A percentile compares a stretch with the other conserved stretches of the same genome.
Conservation (phyloP, 37 sponge, comb jelly and placozoan species). For the Eunapius fragilis region DNA sequence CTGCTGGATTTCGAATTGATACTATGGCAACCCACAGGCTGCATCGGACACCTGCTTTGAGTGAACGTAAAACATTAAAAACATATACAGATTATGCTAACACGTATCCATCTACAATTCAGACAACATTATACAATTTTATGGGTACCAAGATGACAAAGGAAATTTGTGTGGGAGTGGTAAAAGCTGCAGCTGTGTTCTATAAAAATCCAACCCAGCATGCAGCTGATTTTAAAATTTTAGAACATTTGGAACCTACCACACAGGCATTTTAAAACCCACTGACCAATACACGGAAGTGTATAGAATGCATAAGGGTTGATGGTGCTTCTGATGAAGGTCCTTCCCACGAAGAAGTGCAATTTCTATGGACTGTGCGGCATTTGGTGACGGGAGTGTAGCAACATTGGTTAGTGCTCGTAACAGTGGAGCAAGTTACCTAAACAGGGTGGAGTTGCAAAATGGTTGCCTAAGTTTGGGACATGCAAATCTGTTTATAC, state of each 20-base stretch:
- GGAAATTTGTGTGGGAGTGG: too few species aligned
- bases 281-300: background rate
- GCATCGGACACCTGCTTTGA: too few species aligned
- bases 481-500: constrained; percentile 35
- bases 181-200: too few species aligned
- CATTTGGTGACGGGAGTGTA: too few species aligned
- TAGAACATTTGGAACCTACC: background rate
- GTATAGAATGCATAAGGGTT: constrained; percentile 30
- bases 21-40: too few species aligned
- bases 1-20: too few species aligned
- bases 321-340: constrained; percentile 42
- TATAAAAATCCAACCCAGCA: too few species aligned
- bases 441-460: constrained; percentile 52
- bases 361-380: constrained; percentile 13
- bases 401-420: constrained; percentile 5
- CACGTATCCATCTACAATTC: too few species aligned
- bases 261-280: constrained; percentile 10
- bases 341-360: constrained; percentile 12
- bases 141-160: too few species aligned
- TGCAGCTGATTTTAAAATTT: constrained; percentile 17
- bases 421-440: constrained; percentile 29
- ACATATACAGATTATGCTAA: too few species aligned
- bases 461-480: constrained; percentile 25
- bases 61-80: too few species aligned
- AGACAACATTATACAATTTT: too few species aligned